phyloP scores from a whole-genome alignment of 2,888 invertebrate genomes.

The Alviniconcha strummeri region DNA sequence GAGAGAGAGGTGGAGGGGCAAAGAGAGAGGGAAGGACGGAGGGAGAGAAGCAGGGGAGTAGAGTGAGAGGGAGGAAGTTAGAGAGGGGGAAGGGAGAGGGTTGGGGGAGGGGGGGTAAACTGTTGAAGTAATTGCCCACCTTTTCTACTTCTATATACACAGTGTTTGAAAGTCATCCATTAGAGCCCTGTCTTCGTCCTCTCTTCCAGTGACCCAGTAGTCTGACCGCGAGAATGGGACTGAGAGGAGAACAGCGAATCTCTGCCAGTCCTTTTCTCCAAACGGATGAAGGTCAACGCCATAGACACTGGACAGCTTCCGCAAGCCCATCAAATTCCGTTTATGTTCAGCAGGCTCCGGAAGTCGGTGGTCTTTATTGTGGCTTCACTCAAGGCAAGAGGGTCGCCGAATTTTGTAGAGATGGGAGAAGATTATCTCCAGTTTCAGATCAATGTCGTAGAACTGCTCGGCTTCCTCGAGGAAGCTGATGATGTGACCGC shows the following conservation, averaged over 20 bases:
- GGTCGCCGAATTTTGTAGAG: constrained; percentile 25
- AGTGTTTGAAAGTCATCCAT: background rate
- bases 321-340: too few species aligned
- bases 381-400: background rate
- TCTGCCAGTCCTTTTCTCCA: background rate
- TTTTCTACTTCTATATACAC: too few species aligned
- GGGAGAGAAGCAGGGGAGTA: too few species aligned
- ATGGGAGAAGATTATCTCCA: constrained; percentile 16
- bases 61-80: too few species aligned
- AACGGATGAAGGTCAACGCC: constrained; percentile 3
- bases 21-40: too few species aligned
- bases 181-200: background rate
- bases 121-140: too few species aligned
- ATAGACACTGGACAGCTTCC: background rate
- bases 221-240: background rate
- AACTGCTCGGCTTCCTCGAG: background rate
- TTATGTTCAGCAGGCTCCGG: background rate
- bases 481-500: background rate
- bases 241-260: background rate
- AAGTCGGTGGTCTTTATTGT: background rate
- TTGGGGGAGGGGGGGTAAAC: too few species aligned
- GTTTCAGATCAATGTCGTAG: background rate
- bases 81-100: too few species aligned
- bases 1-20: too few species aligned
- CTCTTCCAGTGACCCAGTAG: background rate